Percentiles rank a stretch among this genome's conserved stretches.
These are phyloP conservation scores for Pseudomugil gertrudae DNA, from an alignment of 2,797 vertebrate species.

Conservation along the genomic window DNA sequence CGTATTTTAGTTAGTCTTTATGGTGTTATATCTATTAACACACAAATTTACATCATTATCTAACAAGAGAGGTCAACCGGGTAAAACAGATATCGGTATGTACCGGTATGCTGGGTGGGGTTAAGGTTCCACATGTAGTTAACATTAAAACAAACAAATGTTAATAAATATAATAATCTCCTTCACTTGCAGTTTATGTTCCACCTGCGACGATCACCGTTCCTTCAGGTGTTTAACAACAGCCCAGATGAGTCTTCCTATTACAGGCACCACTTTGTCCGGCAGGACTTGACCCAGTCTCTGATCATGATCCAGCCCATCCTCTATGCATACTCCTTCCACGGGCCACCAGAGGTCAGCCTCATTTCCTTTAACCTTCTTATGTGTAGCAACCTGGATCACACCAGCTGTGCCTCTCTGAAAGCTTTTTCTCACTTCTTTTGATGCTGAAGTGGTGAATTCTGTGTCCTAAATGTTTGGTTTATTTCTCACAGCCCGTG, in stretches of 20 bases:
- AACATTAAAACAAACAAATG: too few relatives aligned
- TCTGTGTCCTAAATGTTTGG: not conserved
- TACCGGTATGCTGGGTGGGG: too few relatives aligned
- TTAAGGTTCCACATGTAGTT: too few relatives aligned
- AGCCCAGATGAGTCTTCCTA: constrained; percentile 97
- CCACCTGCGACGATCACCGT: constrained; percentile 94
- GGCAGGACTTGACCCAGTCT: constrained; percentile 96
- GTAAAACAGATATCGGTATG: too few relatives aligned
- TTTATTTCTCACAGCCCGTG: constrained; percentile 84
- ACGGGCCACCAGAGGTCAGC: constrained; percentile 96
- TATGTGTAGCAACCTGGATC: not conserved
- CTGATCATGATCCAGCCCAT: constrained; percentile 99
- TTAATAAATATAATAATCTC: too few relatives aligned
- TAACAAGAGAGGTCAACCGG: too few relatives aligned
- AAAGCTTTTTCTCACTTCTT: not conserved
- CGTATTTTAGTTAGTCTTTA: too few relatives aligned
- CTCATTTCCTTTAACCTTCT: constrained; percentile 29
- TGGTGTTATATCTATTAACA: too few relatives aligned
- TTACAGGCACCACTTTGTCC: constrained; percentile 94
- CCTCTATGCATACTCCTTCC: constrained; percentile 96
- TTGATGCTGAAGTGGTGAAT: not conserved
- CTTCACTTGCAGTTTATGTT: constrained; percentile 92
- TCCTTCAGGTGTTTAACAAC: constrained; percentile 98
- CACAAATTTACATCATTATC: too few relatives aligned
- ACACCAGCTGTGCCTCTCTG: not conserved